These are phyloP conservation scores for Xanthia icteritia DNA, from an alignment of 2,888 invertebrate species.

Conservation along the genomic window DNA sequence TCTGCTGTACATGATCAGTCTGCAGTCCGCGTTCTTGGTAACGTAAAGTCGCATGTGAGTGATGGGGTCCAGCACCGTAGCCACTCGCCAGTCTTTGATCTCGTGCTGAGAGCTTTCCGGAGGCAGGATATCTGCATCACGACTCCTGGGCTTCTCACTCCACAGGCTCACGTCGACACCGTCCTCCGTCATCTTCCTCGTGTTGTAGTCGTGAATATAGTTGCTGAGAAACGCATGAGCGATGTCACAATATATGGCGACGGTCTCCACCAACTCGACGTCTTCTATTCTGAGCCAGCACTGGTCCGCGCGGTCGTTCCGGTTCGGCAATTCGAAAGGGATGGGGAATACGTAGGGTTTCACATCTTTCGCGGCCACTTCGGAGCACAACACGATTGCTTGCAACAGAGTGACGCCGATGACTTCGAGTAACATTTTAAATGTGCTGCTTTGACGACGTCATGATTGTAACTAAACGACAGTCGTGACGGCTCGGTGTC, in stretches of 20 bases:
- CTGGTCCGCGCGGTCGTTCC: conserved; percentile 85
- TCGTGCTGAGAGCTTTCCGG: conserved; percentile 66
- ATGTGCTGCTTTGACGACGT: conserved; percentile 81
- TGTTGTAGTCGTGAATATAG: conserved; percentile 84
- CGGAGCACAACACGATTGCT: conserved; percentile 66
- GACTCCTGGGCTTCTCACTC: conserved; percentile 78
- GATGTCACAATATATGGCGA: conserved; percentile 80
- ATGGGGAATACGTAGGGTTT: conserved; percentile 80
- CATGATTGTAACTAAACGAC: conserved; percentile 85
- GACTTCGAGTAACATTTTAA: conserved; percentile 86
- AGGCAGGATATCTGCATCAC: conserved; percentile 70
- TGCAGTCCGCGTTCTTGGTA: conserved; percentile 80
- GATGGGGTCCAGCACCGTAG: conserved; percentile 82
- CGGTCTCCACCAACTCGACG: conserved; percentile 81
- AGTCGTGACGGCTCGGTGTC: conserved; percentile 76
- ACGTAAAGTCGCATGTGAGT: conserved; percentile 83
- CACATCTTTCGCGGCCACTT: conserved; percentile 67
- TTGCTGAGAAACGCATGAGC: conserved; percentile 80
- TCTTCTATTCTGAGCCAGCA: conserved; percentile 87
- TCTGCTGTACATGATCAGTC: conserved; percentile 84
- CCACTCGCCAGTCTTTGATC: conserved; percentile 81
- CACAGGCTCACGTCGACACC: conserved; percentile 83
- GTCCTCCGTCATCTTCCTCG: conserved; percentile 83
- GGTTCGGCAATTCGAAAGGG: conserved; percentile 83
- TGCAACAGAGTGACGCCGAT: conserved; percentile 68